These are phyloP conservation scores for Rostratula benghalensis DNA, from an alignment of 2,113 vertebrate species.

Conservation along the genomic window DNA sequence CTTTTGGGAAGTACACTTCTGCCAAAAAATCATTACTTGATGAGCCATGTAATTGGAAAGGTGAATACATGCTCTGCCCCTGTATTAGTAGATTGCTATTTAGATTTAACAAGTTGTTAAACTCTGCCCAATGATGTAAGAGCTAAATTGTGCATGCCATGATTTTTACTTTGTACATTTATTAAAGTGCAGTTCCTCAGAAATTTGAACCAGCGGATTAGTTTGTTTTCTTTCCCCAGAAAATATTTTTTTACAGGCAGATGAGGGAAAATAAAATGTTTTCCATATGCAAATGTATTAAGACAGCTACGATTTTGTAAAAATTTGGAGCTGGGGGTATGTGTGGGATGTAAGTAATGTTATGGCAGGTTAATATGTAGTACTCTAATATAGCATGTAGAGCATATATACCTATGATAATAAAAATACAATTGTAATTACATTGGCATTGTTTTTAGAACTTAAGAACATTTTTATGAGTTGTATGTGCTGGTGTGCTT, in stretches of 20 bases:
- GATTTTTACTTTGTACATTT: neutral
- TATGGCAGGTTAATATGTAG: neutral
- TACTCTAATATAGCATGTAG: neutral
- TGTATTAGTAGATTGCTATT: neutral
- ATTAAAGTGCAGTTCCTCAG: neutral
- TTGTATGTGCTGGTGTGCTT: fast-evolving
- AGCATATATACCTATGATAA: neutral
- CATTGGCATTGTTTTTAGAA: neutral
- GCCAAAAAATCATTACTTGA: neutral
- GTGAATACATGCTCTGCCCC: neutral
- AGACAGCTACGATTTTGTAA: neutral
- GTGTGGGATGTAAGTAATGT: neutral
- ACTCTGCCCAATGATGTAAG: neutral
- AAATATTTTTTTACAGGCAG: neutral
- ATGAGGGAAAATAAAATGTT: neutral
- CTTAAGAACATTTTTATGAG: neutral
- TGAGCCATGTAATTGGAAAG: neutral
- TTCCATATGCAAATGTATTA: neutral
- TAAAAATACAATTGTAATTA: neutral
- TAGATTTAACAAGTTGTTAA: neutral
- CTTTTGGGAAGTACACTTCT: neutral
- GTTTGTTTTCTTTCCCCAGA: neutral
- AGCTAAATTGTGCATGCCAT: neutral
- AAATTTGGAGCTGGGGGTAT: neutral
- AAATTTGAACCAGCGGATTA: neutral